These are phyloP conservation scores for Drosophila pruinosa DNA, from an alignment of 1,140 invertebrate species.

Conservation along the genomic window DNA sequence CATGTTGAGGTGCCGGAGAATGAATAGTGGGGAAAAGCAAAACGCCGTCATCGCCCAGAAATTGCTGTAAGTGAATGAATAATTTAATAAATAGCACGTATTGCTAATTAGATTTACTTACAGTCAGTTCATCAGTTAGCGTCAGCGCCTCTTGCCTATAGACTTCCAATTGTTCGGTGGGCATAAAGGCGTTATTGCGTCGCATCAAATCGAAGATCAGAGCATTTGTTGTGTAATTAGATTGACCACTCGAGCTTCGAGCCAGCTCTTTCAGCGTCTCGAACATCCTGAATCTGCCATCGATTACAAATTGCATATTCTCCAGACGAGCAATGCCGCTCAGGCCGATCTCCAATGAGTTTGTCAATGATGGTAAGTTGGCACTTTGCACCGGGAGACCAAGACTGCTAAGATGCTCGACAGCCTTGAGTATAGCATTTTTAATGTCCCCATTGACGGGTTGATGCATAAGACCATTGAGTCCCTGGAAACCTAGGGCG, in stretches of 20 bases:
- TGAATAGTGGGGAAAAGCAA: slow-evolving; percentile 90
- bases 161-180: slow-evolving; percentile 8
- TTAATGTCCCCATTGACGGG: slow-evolving; percentile 47
- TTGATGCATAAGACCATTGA: slow-evolving; percentile 65
- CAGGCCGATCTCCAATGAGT: slow-evolving; percentile 64
- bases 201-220: slow-evolving; percentile 67
- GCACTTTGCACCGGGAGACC: slow-evolving; percentile 17
- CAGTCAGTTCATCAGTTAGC: slow-evolving; percentile 48
- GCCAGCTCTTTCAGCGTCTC: slow-evolving; percentile 42
- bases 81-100: not conserved
- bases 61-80: slow-evolving; percentile 77
- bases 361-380: slow-evolving; percentile 30
- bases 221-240: slow-evolving; percentile 55
- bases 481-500: slow-evolving; percentile 50
- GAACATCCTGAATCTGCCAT: not conserved
- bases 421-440: slow-evolving; percentile 45
- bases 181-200: slow-evolving; percentile 60
- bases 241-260: slow-evolving; percentile 34
- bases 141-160: slow-evolving; percentile 39
- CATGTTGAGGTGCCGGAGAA: slow-evolving; percentile 86
- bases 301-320: slow-evolving; percentile 48
- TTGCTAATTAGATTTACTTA: slow-evolving; percentile 47
- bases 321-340: slow-evolving; percentile 35
- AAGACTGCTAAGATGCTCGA: slow-evolving; percentile 48
- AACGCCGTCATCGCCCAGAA: slow-evolving; percentile 87